Evolutionary conservation across 2,888 invertebrate genomes (phyloP), one percentile per base, ranked within the genome.

Genomic region (Julus scanicus): DNA sequence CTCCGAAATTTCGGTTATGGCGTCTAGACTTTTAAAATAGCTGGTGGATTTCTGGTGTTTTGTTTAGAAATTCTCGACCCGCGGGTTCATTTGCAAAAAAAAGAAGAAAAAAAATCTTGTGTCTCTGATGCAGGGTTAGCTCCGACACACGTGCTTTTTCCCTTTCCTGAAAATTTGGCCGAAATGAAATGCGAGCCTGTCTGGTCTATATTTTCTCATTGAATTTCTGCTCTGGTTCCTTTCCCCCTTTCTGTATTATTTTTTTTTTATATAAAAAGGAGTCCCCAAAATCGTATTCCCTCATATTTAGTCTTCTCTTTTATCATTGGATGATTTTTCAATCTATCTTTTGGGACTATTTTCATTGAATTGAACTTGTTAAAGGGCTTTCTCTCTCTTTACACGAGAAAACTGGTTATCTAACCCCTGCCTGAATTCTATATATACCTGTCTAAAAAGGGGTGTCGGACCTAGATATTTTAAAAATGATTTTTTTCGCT

Each of bases 361-460:
- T 71, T 71, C 71, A 71, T 71, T 71, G 71, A 71, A 71, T 71
- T 11, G 29, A 29, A 71, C 71, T 71, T 71, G 71, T 71, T 71
- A 71, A 71, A 71, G 71, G 71, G 71, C 71, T 71, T 29, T 29
- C 29, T 71, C 71, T 71, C 71, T 71, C 57, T 71, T 71, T 71
- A 5, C 71, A 71, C 29, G 9, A 71, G 71, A 71, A 71, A 71
- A 71, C 71, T 71, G 71, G 71, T 71, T 71, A 71, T 71, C 29
- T 71, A 71, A 71, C 71, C 71, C 71, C 71, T 71, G 71, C 71
- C 71, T 8, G 11, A 71, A 71, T 71, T 71, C 71, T 71, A 71
- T 71, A 71, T 71, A 71, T 71, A 71, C 71, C 71, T 71, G 71
- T 71, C 71, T 71, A 71, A 71, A 71, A 71, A 71, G 71, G 71